Evolutionary conservation across 2,113 vertebrate species (phyloP).

Genomic region (Lampris megalopsis): DNA sequence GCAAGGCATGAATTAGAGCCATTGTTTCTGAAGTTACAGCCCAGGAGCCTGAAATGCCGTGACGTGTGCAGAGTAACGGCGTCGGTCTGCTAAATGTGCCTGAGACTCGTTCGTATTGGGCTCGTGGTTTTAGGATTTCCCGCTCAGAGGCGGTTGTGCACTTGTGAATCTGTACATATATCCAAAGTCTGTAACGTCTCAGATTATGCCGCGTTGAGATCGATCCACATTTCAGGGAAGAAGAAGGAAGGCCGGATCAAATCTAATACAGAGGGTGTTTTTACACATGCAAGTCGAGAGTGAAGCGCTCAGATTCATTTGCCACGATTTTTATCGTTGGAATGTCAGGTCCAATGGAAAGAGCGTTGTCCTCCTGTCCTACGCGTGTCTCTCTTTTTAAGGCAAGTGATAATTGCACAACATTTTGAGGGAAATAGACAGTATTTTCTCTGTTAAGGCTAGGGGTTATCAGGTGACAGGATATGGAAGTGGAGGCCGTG

Average conservation of each 20-base stretch:
- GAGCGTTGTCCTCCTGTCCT: too few relatives aligned
- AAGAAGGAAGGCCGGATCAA: not conserved
- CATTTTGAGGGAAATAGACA: conserved; percentile 12
- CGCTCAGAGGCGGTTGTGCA: too few relatives aligned
- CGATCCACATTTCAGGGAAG: conserved; percentile 26
- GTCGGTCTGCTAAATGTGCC: conserved; percentile 14
- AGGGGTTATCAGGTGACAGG: too few relatives aligned
- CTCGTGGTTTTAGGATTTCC: too few relatives aligned
- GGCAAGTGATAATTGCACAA: not conserved
- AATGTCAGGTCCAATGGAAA: too few relatives aligned
- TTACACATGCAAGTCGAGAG: conserved; percentile 10
- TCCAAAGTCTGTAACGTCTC: not conserved
- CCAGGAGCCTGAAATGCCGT: not conserved
- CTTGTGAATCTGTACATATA: too few relatives aligned
- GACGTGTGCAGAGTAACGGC: conserved; percentile 2
- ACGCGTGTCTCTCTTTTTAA: not conserved
- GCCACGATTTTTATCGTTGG: not conserved
- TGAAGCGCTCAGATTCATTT: not conserved
- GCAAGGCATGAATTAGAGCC: not conserved
- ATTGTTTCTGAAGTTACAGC: not conserved
- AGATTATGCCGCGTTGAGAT: not conserved
- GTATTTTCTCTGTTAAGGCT: not conserved
- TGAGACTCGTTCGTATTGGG: not conserved
- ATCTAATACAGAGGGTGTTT: conserved; percentile 34
- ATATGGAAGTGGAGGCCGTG: too few relatives aligned